Base-by-base conservation (phyloP, 1,140 invertebrate genomes). In the Steinernema feltiae region DNA sequence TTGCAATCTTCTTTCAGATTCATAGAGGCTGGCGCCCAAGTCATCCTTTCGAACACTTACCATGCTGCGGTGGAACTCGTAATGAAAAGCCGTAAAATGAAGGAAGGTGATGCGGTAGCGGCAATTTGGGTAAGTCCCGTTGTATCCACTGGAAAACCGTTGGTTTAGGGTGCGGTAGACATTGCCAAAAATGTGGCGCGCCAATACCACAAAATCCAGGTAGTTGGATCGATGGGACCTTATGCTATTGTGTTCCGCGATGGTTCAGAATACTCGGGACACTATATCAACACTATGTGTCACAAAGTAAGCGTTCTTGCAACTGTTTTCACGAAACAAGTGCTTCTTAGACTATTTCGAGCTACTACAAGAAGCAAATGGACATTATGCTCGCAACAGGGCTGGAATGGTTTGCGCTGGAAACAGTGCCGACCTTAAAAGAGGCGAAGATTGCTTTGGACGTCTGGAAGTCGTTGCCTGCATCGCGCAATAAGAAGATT, bases 261-360 rank as follows among this genome's bases (percentile, higher is more conserved):
- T 87, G 92, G 91, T 24, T 95, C 94, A 0, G 94, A 97, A 87
- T 97, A 95, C 84, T 91, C 89, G 48, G 94, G 95, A 27, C 89
- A 88, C 74, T 97, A 96, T 85, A 90, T 91, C 0, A 90, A 92
- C 63, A 89, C 86, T 0, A 90, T 93, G 3, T 88, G 90, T 29
- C 87, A 87, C 21, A 32, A 73, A 31, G 77, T 78, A 0, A 32
- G 53, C n/a, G n/a, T n/a, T n/a, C n/a, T 72, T 1, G 24, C 7
- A 41, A 0, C 69, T 74, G 2, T 69, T 76, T 80, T 53, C 24
- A 78, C 71, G 24, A 48, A 73, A 78, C 76, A 32, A 78, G 79
- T 29, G 18, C 32, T 2, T 2, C 30, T 70, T 32, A 73, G 79
- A 72, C 24, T 0, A 78, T 46, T 30, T 53, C 48, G 48, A 17